Percentiles rank a stretch among this genome's conserved stretches.
Evolutionary conservation across 2,797 vertebrate species (phyloP).

Genomic region (Phoxinus dragarum): DNA sequence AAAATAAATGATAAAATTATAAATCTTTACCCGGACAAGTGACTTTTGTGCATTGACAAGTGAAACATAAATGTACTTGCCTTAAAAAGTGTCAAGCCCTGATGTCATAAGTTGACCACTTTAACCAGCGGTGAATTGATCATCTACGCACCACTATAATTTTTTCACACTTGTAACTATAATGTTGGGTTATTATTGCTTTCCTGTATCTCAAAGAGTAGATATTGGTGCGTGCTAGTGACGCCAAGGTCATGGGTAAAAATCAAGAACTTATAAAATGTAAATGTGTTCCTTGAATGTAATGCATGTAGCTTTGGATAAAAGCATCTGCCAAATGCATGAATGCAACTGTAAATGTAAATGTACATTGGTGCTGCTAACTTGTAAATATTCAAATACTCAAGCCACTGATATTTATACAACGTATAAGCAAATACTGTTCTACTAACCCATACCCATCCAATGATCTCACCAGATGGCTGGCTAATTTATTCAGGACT

Average conservation of each 20-base stretch:
- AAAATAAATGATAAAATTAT: no score
- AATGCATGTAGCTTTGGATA: background rate
- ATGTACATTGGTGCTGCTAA: background rate
- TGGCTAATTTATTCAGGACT: no score
- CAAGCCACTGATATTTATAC: background rate
- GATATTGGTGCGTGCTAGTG: background rate
- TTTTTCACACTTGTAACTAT: background rate
- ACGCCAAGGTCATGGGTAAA: background rate
- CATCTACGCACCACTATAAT: background rate
- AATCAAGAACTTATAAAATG: background rate
- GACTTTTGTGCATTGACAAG: no score
- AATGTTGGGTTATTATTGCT: background rate
- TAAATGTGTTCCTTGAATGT: background rate
- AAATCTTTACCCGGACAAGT: no score
- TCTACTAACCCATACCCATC: background rate
- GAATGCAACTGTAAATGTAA: background rate
- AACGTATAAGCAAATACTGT: background rate
- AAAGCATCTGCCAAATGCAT: background rate
- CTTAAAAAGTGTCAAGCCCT: no score
- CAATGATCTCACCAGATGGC: no score
- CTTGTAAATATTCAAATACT: background rate
- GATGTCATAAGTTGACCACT: background rate
- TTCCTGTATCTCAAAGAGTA: background rate
- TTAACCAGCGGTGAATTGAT: background rate
- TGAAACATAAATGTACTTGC: no score